These are phyloP conservation scores for Clytia hemisphaerica DNA, from an alignment of 30 jellyfish, hydroid and myxozoan species.

Conservation along the genomic window DNA sequence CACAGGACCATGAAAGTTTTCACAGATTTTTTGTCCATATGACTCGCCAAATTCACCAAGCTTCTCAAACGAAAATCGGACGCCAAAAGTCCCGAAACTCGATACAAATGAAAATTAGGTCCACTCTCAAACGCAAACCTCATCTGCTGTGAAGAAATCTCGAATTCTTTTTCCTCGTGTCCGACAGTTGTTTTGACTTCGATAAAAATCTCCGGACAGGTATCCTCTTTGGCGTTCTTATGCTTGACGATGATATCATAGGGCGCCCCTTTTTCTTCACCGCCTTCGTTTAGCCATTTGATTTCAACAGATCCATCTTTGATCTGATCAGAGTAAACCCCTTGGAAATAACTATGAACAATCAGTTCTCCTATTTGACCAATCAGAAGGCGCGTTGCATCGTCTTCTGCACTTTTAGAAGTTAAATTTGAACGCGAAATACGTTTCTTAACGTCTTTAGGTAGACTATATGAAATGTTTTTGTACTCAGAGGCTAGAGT, in stretches of 20 bases:
- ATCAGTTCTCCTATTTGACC: conserved; percentile 54
- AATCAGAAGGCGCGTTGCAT: neutral
- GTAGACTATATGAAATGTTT: neutral
- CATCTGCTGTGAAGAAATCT: conserved; percentile 56
- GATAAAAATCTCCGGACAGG: neutral
- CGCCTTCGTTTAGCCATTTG: conserved; percentile 59
- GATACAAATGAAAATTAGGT: conserved; percentile 37
- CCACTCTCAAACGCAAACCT: conserved; percentile 38
- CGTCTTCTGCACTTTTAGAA: neutral
- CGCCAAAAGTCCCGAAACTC: conserved; percentile 44
- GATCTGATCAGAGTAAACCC: neutral
- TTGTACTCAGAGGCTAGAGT: neutral
- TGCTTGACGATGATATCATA: conserved; percentile 31
- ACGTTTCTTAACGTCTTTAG: neutral
- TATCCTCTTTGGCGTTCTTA: neutral
- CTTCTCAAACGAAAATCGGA: conserved; percentile 16
- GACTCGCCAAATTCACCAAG: conserved; percentile 30
- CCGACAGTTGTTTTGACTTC: conserved; percentile 63
- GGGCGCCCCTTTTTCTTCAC: conserved; percentile 38
- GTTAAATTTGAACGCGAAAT: neutral
- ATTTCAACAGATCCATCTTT: neutral
- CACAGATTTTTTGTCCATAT: conserved; percentile 35
- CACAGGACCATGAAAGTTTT: conserved; percentile 15
- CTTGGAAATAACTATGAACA: conserved; percentile 23
- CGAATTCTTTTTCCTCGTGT: conserved; percentile 37